Evolutionary conservation across 2,113 vertebrate genomes (phyloP).

Genomic region (Romanogobio albipinnatus): DNA sequence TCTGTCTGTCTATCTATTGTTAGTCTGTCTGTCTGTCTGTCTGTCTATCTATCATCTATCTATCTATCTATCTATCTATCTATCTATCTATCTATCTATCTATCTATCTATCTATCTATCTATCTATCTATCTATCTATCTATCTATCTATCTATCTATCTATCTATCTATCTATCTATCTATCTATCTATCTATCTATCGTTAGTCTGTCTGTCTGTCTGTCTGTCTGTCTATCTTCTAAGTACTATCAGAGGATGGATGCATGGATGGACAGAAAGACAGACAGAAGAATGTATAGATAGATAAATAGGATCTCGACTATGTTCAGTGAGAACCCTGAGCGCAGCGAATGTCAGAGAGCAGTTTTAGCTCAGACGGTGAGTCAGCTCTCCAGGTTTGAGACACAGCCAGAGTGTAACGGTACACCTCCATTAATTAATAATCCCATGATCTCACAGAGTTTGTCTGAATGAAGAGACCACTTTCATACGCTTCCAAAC

Average conservation of each 20-base stretch:
- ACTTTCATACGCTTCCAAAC: not conserved
- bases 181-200: too few species aligned
- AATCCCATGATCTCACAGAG: constrained; percentile 46
- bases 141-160: too few species aligned
- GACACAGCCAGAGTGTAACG: constrained; percentile 3
- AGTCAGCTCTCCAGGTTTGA: not conserved
- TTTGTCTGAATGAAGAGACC: not conserved
- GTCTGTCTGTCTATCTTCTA: not conserved
- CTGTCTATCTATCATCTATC: too few species aligned
- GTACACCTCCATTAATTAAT: constrained; percentile 69
- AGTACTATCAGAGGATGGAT: too few species aligned
- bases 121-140: too few species aligned
- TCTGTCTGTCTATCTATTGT: not conserved
- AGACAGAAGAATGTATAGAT: not conserved
- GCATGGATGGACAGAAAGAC: not conserved
- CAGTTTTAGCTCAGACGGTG: not conserved
- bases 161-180: too few species aligned
- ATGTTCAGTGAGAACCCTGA: not conserved
- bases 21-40: too few species aligned
- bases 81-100: too few species aligned
- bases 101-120: too few species aligned
- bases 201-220: too few species aligned
- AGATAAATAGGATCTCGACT: too few species aligned
- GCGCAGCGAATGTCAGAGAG: not conserved
- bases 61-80: too few species aligned